A percentile compares a stretch with the other conserved stretches of the same genome.
Conservation (phyloP, 2,113 vertebrate genomes). For the Ochotona princeps region DNA sequence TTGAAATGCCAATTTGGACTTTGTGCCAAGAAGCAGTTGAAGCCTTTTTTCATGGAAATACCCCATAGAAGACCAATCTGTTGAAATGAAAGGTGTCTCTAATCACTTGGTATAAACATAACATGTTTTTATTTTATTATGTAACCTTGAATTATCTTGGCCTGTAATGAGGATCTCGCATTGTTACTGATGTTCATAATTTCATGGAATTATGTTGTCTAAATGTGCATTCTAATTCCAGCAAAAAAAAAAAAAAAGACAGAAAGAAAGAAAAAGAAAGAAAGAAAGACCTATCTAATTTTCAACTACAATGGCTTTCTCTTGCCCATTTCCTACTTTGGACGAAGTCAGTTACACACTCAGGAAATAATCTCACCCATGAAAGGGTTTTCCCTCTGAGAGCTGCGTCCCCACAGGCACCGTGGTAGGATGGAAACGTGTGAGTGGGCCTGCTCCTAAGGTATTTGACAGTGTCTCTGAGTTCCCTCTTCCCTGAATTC, state of each 20-base stretch:
- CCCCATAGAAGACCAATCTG: conserved; percentile 88
- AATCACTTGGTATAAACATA: conserved; percentile 88
- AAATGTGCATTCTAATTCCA: conserved; percentile 63
- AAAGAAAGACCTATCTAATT: conserved; percentile 73
- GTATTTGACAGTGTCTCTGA: conserved; percentile 51
- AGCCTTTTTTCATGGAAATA: conserved; percentile 87
- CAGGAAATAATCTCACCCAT: conserved; percentile 53
- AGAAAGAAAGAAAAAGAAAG: no score
- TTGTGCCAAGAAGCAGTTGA: conserved; percentile 87
- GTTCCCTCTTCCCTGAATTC: conserved; percentile 73
- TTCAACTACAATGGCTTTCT: conserved; percentile 74
- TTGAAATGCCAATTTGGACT: conserved; percentile 89
- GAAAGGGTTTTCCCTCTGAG: conserved; percentile 22
- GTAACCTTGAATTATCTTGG: conserved; percentile 87
- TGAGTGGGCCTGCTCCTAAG: conserved; percentile 47
- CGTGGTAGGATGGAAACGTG: conserved; percentile 20
- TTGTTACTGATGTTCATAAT: conserved; percentile 82
- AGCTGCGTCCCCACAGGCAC: neutral
- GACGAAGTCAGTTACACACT: conserved; percentile 39
- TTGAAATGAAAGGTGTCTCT: conserved; percentile 90
- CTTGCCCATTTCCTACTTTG: conserved; percentile 66
- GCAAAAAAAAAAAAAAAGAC: conserved; percentile 2
- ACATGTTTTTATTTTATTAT: conserved; percentile 87
- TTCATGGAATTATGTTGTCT: conserved; percentile 82
- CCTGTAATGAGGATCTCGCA: conserved; percentile 85